Conservation (phyloP, 1,140 invertebrate genomes). For the Globodera rostochiensis region DNA sequence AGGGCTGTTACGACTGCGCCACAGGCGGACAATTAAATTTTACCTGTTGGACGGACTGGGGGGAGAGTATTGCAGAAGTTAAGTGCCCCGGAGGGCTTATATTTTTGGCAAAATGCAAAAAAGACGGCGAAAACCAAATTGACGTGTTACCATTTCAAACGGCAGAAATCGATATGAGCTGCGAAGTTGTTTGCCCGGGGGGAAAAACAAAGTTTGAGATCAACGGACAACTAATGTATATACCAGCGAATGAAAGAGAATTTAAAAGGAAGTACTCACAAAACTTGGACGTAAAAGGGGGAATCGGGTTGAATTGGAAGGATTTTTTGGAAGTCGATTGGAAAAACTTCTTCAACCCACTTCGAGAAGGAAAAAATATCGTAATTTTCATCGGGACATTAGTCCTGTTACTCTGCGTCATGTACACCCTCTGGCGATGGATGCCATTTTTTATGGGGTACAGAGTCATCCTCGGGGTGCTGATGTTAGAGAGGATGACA, state of each 20-base stretch:
- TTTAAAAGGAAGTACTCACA: background rate
- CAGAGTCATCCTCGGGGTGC: too few relatives aligned
- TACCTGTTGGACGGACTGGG: background rate
- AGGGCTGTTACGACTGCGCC: background rate
- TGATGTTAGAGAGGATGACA: too few relatives aligned
- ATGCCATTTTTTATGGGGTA: too few relatives aligned
- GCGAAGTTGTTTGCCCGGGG: background rate
- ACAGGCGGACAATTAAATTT: background rate
- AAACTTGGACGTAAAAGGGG: background rate
- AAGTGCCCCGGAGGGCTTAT: background rate
- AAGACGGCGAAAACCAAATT: background rate
- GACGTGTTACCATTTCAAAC: background rate
- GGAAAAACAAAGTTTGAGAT: background rate
- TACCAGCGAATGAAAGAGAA: background rate
- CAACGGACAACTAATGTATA: background rate
- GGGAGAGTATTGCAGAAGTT: background rate
- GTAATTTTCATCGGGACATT: background rate
- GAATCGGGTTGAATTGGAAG: background rate
- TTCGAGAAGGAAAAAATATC: background rate
- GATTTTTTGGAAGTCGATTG: background rate
- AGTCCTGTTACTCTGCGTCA: background rate
- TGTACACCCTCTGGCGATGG: too few relatives aligned
- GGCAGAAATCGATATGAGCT: background rate
- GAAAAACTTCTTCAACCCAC: background rate
- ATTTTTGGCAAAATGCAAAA: background rate